phyloP scores from a whole-genome alignment of 2,888 invertebrate species.

The Anodontia alba region DNA sequence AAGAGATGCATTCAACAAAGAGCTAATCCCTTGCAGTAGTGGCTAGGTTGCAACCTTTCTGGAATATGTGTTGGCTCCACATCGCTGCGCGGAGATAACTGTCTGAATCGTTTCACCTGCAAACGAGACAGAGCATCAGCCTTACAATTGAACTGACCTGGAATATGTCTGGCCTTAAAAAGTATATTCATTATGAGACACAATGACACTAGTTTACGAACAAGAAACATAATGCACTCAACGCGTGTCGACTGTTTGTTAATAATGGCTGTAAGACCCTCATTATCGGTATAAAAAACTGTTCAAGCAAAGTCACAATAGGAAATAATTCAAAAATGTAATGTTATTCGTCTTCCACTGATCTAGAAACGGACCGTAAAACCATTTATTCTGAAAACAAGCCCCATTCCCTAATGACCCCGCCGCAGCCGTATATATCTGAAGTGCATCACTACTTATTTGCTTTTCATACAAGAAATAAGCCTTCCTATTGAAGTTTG shows the following conservation, averaged over 20 bases:
- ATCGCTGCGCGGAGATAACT: neutral
- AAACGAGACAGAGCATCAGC: constrained; percentile 14
- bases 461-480: constrained; percentile 19
- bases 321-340: constrained; percentile 33
- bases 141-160: constrained; percentile 12
- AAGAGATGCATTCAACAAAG: neutral
- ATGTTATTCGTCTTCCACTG: neutral
- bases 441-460: neutral
- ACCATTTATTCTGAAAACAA: neutral
- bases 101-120: neutral
- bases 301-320: constrained; percentile 43
- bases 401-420: constrained; percentile 7
- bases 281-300: constrained; percentile 53
- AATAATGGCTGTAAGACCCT: constrained; percentile 41
- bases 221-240: constrained; percentile 37
- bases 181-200: constrained; percentile 34
- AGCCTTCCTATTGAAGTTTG: constrained; percentile 34
- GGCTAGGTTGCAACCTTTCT: neutral
- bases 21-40: neutral
- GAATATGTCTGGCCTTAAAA: constrained; percentile 32
- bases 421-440: constrained; percentile 33
- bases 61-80: neutral
- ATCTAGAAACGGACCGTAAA: neutral
- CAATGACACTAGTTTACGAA: constrained; percentile 33
- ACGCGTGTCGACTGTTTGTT: constrained; percentile 50